These are phyloP conservation scores for Tamandua tetradactyla DNA, from an alignment of 2,797 vertebrate species.

Conservation along the genomic window DNA sequence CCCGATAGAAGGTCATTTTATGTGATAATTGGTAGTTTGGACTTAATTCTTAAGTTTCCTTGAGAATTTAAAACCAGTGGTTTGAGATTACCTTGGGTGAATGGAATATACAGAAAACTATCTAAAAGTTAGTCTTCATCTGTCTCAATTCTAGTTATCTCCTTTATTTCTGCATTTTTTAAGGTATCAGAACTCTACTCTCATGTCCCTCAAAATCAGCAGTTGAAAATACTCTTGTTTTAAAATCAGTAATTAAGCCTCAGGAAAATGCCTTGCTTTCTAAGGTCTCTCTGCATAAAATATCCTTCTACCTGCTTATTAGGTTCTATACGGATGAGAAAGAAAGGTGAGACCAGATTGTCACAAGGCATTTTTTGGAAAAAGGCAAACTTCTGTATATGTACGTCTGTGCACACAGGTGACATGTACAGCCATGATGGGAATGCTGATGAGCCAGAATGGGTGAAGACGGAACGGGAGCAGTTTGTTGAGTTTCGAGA, in stretches of 20 bases:
- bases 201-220: background rate
- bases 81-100: background rate
- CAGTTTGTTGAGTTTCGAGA: conserved; percentile 94
- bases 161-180: conserved; percentile 21
- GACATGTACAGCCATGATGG: conserved; percentile 93
- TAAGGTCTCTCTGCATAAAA: conserved; percentile 14
- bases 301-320: background rate
- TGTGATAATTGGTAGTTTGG: background rate
- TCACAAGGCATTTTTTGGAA: background rate
- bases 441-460: conserved; percentile 90
- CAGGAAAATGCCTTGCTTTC: conserved; percentile 14
- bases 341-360: background rate
- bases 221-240: background rate
- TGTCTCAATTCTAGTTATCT: background rate
- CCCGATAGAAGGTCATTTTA: background rate
- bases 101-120: background rate
- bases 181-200: background rate
- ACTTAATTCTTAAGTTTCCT: background rate
- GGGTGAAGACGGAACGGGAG: conserved; percentile 92
- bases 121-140: background rate
- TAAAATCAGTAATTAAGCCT: conserved; percentile 3
- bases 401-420: conserved; percentile 83
- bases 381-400: background rate
- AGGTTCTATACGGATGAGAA: background rate
- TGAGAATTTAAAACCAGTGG: conserved; percentile 23